phyloP scores from a whole-genome alignment of 2,797 vertebrate genomes.

The Halcyon badia region DNA sequence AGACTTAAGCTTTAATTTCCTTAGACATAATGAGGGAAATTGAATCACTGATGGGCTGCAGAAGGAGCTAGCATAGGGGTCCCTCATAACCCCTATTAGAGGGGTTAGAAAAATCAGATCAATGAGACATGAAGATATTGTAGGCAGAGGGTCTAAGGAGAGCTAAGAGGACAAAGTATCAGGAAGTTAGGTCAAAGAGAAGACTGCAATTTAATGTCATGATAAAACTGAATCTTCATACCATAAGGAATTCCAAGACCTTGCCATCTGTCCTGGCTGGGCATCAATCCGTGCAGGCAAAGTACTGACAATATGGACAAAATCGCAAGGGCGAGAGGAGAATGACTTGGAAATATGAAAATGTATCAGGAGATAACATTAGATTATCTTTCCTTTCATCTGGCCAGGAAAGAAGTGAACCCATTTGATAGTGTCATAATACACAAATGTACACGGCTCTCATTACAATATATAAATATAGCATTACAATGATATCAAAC shows the following conservation, averaged over 20 bases:
- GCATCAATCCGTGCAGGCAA: not conserved
- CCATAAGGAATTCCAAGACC: not conserved
- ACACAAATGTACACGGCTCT: not conserved
- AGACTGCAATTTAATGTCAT: not conserved
- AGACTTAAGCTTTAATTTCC: not conserved
- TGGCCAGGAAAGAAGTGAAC: not conserved
- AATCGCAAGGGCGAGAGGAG: not conserved
- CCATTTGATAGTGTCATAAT: not conserved
- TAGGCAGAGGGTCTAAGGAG: not conserved
- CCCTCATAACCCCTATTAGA: not conserved
- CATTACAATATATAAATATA: not conserved
- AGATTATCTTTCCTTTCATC: not conserved
- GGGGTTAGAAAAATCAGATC: not conserved
- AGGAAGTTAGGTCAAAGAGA: not conserved
- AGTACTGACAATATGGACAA: not conserved
- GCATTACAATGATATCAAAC: not conserved
- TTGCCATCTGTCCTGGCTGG: not conserved
- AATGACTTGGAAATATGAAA: not conserved
- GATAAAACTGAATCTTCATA: not conserved
- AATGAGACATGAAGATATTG: not conserved
- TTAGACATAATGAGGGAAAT: not conserved
- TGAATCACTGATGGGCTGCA: not conserved
- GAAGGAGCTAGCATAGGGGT: not conserved
- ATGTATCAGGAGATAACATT: rapidly evolving
- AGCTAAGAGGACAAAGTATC: not conserved